Percentiles rank a stretch among this genome's conserved stretches.
Evolutionary conservation across 2,888 invertebrate species (phyloP).

Genomic region (Athetis lepigone): DNA sequence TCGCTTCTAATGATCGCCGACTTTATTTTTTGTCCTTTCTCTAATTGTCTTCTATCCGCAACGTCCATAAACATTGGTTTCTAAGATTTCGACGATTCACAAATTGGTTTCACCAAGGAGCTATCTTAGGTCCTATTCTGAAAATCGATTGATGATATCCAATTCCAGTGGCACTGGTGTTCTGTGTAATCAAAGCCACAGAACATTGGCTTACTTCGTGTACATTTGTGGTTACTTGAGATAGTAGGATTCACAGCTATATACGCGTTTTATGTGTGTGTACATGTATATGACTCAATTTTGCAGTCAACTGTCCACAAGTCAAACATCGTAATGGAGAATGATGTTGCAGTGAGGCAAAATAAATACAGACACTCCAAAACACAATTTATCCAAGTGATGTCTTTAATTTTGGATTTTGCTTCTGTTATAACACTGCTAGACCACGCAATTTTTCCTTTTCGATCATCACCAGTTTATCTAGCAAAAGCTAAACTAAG

Average conservation of each 20-base stretch:
- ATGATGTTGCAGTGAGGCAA: too few species aligned
- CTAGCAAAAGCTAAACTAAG: too few species aligned
- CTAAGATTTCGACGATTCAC: not conserved
- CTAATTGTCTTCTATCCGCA: not conserved
- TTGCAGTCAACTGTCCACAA: not conserved
- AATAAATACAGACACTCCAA: too few species aligned
- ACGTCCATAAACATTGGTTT: not conserved
- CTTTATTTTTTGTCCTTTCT: not conserved
- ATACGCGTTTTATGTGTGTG: not conserved
- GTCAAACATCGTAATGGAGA: not conserved
- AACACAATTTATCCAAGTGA: too few species aligned
- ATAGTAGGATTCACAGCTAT: not conserved
- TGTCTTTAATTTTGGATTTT: too few species aligned
- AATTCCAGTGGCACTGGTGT: not conserved
- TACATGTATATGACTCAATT: not conserved
- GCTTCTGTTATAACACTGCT: too few species aligned
- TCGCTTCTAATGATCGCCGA: conserved; percentile 6
- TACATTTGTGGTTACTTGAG: conserved; percentile 2
- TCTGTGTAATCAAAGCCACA: conserved; percentile 19
- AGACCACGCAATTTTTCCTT: too few species aligned
- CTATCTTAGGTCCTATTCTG: not conserved
- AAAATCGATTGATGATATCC: conserved; percentile 1
- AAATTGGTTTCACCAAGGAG: not conserved
- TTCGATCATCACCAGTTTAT: too few species aligned
- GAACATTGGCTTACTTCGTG: conserved; percentile 22